phyloP scores from a whole-genome alignment of 2,113 vertebrate species.

The Hypanus sabinus region DNA sequence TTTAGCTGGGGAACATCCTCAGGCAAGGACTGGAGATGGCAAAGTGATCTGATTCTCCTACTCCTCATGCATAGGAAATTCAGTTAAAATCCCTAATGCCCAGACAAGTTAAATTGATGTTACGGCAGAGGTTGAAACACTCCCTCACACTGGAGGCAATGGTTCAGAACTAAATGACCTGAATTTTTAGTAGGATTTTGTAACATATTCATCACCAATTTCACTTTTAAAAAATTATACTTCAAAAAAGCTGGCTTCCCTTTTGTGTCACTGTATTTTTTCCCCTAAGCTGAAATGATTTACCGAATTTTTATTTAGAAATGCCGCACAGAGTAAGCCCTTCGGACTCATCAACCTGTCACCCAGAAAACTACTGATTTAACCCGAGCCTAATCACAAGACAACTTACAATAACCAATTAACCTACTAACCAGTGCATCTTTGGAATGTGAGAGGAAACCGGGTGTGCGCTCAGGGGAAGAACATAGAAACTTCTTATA shows the following conservation, averaged over 20 bases:
- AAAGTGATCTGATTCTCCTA: conserved; percentile 67
- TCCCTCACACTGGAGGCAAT: conserved; percentile 37
- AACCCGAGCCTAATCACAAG: too few relatives aligned
- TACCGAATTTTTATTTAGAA: neutral
- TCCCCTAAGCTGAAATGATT: conserved; percentile 31
- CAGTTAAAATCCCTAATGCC: conserved; percentile 57
- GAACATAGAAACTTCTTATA: too few relatives aligned
- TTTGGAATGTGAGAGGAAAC: too few relatives aligned
- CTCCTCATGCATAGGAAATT: conserved; percentile 64
- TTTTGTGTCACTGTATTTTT: conserved; percentile 36
- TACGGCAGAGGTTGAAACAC: conserved; percentile 43
- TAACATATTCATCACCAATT: conserved; percentile 36
- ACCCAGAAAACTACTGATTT: too few relatives aligned
- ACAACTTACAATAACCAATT: too few relatives aligned
- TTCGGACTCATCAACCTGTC: too few relatives aligned
- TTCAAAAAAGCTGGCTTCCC: conserved; percentile 35
- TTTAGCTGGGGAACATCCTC: conserved; percentile 63
- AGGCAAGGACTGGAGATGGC: conserved; percentile 58
- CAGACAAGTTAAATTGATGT: conserved; percentile 55
- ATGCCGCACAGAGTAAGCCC: too few relatives aligned
- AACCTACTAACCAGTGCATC: too few relatives aligned
- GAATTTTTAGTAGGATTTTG: conserved; percentile 37
- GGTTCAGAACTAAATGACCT: conserved; percentile 32
- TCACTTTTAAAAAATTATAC: conserved; percentile 36
- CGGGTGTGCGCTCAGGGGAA: too few relatives aligned